Conservation (phyloP, 2,888 invertebrate species). For the Dyspetes luteomarginatus region DNA sequence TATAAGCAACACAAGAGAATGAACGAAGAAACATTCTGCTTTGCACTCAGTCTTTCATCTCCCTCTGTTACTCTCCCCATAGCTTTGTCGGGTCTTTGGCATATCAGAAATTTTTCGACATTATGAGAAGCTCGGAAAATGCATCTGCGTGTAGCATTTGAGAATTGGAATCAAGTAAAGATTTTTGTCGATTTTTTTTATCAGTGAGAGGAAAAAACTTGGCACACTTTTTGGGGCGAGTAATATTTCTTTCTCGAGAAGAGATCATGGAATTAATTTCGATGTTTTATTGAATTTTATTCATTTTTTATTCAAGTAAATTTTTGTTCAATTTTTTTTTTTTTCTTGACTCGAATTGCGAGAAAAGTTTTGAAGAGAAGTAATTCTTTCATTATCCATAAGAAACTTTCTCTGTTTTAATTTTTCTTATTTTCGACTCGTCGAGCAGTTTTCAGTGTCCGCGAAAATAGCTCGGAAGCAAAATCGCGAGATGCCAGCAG, state of each 20-base stretch:
- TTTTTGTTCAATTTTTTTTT: too few species aligned
- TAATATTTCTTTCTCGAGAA: background rate
- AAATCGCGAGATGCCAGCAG: slow-evolving; percentile 23
- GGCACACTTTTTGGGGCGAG: background rate
- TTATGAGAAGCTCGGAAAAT: too few species aligned
- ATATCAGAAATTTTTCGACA: slow-evolving; percentile 42
- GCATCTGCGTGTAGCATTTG: too few species aligned
- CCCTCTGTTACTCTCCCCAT: background rate
- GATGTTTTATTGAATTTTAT: too few species aligned
- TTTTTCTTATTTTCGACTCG: slow-evolving; percentile 37
- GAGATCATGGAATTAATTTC: too few species aligned
- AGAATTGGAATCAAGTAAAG: slow-evolving; percentile 26
- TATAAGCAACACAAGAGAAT: slow-evolving; percentile 59
- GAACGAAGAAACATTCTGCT: slow-evolving; percentile 56
- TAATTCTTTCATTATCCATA: slow-evolving; percentile 45
- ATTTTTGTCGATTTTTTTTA: slow-evolving; percentile 39
- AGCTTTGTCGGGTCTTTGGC: slow-evolving; percentile 20
- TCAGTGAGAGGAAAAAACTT: slow-evolving; percentile 32
- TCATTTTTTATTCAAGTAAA: too few species aligned
- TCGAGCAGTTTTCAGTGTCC: slow-evolving; percentile 31
- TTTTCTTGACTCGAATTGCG: too few species aligned
- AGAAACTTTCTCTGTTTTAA: slow-evolving; percentile 25
- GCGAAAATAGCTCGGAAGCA: slow-evolving; percentile 59
- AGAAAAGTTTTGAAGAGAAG: too few species aligned
- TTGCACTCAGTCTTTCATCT: slow-evolving; percentile 25